Conservation (phyloP, 2,797 vertebrate species). For the Pangasius sanitwongsei region DNA sequence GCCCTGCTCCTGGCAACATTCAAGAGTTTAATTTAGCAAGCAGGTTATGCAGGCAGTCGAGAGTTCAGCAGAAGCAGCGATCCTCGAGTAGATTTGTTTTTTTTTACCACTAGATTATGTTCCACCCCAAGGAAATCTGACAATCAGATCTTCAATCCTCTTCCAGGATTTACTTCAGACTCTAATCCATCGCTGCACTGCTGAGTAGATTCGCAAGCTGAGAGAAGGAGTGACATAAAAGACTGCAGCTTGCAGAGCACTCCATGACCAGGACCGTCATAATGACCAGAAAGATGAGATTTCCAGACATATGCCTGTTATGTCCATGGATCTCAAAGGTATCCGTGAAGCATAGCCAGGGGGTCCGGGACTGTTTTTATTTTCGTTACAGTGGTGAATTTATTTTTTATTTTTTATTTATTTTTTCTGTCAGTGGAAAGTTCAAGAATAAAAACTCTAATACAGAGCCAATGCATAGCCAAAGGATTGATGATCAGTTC, state of each 20-base stretch:
- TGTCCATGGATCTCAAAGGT: too few species aligned
- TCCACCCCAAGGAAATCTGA: conserved; percentile 9
- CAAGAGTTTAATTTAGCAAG: not conserved
- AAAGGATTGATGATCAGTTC: too few species aligned
- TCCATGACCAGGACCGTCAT: not conserved
- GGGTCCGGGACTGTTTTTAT: too few species aligned
- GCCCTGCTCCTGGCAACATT: not conserved
- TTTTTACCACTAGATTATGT: not conserved
- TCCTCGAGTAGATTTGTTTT: not conserved
- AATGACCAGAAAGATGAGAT: not conserved
- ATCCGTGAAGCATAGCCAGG: too few species aligned
- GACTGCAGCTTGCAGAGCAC: not conserved
- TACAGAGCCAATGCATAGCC: too few species aligned
- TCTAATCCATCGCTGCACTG: not conserved
- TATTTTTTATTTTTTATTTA: too few species aligned
- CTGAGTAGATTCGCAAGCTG: not conserved
- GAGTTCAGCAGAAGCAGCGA: not conserved
- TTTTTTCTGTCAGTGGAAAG: too few species aligned
- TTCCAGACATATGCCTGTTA: too few species aligned
- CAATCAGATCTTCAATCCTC: conserved; percentile 2
- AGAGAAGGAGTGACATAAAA: not conserved
- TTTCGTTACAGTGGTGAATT: too few species aligned
- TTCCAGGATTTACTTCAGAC: conserved; percentile 5
- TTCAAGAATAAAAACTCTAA: too few species aligned
- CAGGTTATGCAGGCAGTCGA: not conserved